A percentile compares a stretch with the other conserved stretches of the same genome.
phyloP scores from a whole-genome alignment of 2,888 invertebrate species.

The Vannuccia rotundouncinata region DNA sequence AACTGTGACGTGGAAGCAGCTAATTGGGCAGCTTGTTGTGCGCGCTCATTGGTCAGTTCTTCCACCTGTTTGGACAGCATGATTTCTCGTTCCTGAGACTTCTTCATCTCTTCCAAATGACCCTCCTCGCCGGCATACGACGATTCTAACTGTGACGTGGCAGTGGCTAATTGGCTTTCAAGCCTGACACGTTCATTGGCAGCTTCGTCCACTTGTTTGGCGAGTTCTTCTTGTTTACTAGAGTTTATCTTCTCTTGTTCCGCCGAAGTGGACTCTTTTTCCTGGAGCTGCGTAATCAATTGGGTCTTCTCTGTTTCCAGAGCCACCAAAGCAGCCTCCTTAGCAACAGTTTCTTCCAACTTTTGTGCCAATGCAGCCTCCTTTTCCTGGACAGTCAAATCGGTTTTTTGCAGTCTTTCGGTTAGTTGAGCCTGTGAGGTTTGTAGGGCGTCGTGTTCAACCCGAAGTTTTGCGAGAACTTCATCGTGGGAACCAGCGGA shows the following conservation, averaged over 20 bases:
- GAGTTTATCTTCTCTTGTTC: neutral
- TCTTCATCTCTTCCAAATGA: neutral
- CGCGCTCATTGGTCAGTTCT: neutral
- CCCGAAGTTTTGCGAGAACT: neutral
- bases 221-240: neutral
- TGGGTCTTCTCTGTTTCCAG: neutral
- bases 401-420: neutral
- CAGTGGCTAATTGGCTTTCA: neutral
- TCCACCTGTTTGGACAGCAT: neutral
- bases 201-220: neutral
- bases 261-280: neutral
- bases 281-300: neutral
- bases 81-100: neutral
- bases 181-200: neutral
- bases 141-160: neutral
- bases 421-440: neutral
- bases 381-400: neutral
- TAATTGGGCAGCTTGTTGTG: neutral
- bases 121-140: neutral
- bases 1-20: neutral
- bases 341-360: neutral
- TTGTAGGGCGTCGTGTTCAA: neutral
- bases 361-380: neutral
- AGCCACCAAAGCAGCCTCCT: neutral
- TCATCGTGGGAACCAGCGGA: neutral